Base-by-base conservation (phyloP, 2,888 invertebrate species). In the Tuta absoluta region DNA sequence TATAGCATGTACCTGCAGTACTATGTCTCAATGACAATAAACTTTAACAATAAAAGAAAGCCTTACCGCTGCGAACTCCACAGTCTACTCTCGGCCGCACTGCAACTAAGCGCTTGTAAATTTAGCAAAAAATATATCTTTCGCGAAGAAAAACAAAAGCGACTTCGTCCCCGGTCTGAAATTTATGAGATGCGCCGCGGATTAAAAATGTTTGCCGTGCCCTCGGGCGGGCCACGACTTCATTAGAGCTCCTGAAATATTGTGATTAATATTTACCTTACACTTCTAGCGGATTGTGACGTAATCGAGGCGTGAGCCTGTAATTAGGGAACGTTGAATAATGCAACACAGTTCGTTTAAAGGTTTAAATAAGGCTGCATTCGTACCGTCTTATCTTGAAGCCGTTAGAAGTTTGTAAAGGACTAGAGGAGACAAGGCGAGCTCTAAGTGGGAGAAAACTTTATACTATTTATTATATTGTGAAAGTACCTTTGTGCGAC, bases 151-250 rank as follows among this genome's bases (percentile, higher is more conserved):
- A 87, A 89, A 88, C 86, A 88, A 89, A 87, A 80, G 85, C 78
- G 82, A 84, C 82, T 87, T 85, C 82, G 85, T 84, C 84, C 82
- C 73, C 75, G 77, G 82, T 81, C 80, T 82, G 84, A 85, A 87
- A 89, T 89, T 89, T 89, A 89, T 89, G 88, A 88, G 89, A 89
- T 89, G 86, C 89, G 89, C 85, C 77, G 80, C 76, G 89, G 89
- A 90, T 90, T 89, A 88, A 89, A 89, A 89, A 89, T 89, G 87
- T 88, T 89, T 87, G 85, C 62, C 79, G 75, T 85, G 80, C 89
- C 87, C 90, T 88, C 73, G 62, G 79, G 75, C 85, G 68, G 58
- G 76, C 77, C 77, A 72, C 73, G 79, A 80, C 85, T 87, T 89
- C 87, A 89, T 89, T 89, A 89, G 83, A 81, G 73, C 80, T 77